Percentiles rank a stretch among this genome's conserved stretches.
These are phyloP conservation scores for Drosophila eugracilis DNA, from an alignment of 1,140 invertebrate species.

Conservation along the genomic window DNA sequence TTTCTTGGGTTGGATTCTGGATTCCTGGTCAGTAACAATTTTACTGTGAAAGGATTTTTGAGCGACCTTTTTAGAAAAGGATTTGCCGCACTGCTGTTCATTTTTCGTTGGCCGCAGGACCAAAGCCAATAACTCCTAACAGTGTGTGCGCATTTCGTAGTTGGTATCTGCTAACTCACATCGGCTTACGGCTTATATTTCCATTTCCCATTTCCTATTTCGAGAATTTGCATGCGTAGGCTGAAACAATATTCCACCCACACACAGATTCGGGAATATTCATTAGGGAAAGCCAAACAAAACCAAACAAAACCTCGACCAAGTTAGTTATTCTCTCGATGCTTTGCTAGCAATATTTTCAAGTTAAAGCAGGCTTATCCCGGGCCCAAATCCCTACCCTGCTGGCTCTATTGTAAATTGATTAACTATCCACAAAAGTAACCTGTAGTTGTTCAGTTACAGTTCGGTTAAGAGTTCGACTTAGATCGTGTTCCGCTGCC, in stretches of 20 bases:
- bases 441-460: constrained; percentile 72
- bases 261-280: constrained; percentile 49
- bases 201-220: constrained; percentile 41
- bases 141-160: constrained; percentile 75
- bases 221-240: constrained; percentile 67
- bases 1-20: constrained; percentile 28
- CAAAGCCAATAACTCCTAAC: constrained; percentile 64
- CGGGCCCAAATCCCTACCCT: constrained; percentile 20
- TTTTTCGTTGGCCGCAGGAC: constrained; percentile 49
- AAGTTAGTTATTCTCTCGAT: constrained; percentile 63
- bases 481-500: constrained; percentile 43
- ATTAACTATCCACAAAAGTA: constrained; percentile 63
- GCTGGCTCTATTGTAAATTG: constrained; percentile 67
- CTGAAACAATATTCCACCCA: constrained; percentile 68
- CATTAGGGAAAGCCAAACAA: constrained; percentile 70
- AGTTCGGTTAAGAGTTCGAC: constrained; percentile 23
- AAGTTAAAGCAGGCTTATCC: constrained; percentile 81
- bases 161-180: constrained; percentile 63
- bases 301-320: constrained; percentile 58
- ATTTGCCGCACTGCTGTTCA: constrained; percentile 66
- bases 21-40: constrained; percentile 33
- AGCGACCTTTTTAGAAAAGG: constrained; percentile 60
- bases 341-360: constrained; percentile 72
- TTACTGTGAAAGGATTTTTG: constrained; percentile 70
- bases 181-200: constrained; percentile 67